Evolutionary conservation across 2,113 vertebrate species (phyloP).

Genomic region (Pitta sordida): DNA sequence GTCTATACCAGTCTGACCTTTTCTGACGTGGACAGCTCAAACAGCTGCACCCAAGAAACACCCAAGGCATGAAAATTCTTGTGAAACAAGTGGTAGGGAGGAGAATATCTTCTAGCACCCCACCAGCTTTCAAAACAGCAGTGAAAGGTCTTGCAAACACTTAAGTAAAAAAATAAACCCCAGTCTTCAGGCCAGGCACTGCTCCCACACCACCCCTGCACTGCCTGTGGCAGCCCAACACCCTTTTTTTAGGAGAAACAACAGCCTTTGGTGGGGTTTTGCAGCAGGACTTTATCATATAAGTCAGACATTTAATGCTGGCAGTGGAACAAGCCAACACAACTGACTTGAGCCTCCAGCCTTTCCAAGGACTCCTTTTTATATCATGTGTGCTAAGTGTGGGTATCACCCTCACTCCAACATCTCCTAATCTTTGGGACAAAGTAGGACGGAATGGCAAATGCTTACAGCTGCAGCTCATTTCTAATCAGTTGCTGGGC

Average conservation of each 20-base stretch:
- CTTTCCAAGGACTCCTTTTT: neutral
- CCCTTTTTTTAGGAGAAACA: neutral
- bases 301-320: neutral
- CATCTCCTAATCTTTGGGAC: neutral
- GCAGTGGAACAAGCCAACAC: neutral
- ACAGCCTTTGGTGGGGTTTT: neutral
- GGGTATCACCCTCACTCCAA: neutral
- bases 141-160: neutral
- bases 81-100: neutral
- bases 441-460: neutral
- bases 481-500: neutral
- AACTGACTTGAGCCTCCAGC: neutral
- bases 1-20: neutral
- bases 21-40: neutral
- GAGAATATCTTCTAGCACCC: neutral
- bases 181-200: neutral
- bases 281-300: neutral
- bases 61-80: neutral
- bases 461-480: neutral
- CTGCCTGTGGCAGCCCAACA: neutral
- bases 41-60: neutral
- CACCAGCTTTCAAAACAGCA: neutral
- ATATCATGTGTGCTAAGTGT: fast-evolving
- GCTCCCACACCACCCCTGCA: neutral
- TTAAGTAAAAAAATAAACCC: neutral